phyloP scores from a whole-genome alignment of 2,797 vertebrate genomes.

The Euphonia xanthogaster region DNA sequence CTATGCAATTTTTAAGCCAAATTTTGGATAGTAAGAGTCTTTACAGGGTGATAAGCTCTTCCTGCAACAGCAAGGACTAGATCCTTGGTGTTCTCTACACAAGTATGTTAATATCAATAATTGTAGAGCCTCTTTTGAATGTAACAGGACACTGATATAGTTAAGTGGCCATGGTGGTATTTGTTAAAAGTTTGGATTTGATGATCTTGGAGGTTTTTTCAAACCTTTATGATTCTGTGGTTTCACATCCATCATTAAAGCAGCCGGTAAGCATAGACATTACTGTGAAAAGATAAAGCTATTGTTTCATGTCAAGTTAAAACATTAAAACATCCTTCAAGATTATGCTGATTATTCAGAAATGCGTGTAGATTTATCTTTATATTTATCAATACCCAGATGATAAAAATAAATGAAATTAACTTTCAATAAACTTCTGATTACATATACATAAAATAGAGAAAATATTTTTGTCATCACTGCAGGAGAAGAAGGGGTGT shows the following conservation, averaged over 20 bases:
- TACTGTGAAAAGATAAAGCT: not conserved
- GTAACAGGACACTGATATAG: not conserved
- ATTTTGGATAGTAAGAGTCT: not conserved
- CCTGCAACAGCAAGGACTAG: not conserved
- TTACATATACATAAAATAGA: not conserved
- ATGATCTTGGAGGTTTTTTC: not conserved
- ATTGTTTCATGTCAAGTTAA: not conserved
- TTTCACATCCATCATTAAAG: not conserved
- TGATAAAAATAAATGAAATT: not conserved
- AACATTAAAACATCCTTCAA: not conserved
- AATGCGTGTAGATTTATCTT: not conserved
- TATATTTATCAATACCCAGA: not conserved
- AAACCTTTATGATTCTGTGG: not conserved
- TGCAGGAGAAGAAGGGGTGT: constrained; percentile 81
- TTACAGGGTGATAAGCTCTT: not conserved
- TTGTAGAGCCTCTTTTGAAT: not conserved
- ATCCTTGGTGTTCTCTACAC: not conserved
- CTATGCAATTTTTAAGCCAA: not conserved
- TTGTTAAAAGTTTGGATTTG: not conserved
- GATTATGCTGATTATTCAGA: not conserved
- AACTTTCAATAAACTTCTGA: not conserved
- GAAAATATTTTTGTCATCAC: constrained; percentile 15
- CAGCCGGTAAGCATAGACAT: not conserved
- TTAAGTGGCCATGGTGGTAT: not conserved
- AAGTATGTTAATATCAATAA: not conserved